These are phyloP conservation scores for Shargacucullia verbasci DNA, from an alignment of 2,888 invertebrate genomes.

Conservation along the genomic window DNA sequence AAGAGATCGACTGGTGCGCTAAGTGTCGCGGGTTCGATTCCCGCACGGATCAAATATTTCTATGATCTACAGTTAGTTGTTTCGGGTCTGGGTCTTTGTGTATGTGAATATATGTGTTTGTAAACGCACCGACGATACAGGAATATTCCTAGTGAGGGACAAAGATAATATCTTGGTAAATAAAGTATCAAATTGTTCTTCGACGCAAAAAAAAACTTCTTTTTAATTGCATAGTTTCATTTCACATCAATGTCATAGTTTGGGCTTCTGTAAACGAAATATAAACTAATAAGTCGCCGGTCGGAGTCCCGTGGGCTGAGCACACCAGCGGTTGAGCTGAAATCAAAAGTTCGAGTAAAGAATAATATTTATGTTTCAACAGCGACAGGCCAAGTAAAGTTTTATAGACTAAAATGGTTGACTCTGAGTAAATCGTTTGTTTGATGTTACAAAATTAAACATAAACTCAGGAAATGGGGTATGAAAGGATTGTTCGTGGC, in stretches of 20 bases:
- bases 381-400: neutral
- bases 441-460: neutral
- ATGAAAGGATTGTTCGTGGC: too few species aligned
- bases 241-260: conserved; percentile 31
- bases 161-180: too few species aligned
- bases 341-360: conserved; percentile 20
- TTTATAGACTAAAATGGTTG: neutral
- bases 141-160: too few species aligned
- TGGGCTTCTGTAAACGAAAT: conserved; percentile 17
- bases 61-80: too few species aligned
- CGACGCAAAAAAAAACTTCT: conserved; percentile 5
- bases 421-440: neutral
- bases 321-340: conserved; percentile 6
- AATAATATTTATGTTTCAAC: conserved; percentile 36
- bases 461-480: conserved; percentile 2
- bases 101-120: too few species aligned
- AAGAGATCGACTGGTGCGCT: too few species aligned
- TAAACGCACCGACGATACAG: too few species aligned
- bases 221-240: conserved; percentile 10
- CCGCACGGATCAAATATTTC: too few species aligned
- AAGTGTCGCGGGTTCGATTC: too few species aligned
- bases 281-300: conserved; percentile 26
- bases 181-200: neutral
- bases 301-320: conserved; percentile 2
- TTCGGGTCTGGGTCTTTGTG: too few species aligned